Evolutionary conservation across 2,113 vertebrate genomes (phyloP).

Genomic region (Gymnarchus niloticus): DNA sequence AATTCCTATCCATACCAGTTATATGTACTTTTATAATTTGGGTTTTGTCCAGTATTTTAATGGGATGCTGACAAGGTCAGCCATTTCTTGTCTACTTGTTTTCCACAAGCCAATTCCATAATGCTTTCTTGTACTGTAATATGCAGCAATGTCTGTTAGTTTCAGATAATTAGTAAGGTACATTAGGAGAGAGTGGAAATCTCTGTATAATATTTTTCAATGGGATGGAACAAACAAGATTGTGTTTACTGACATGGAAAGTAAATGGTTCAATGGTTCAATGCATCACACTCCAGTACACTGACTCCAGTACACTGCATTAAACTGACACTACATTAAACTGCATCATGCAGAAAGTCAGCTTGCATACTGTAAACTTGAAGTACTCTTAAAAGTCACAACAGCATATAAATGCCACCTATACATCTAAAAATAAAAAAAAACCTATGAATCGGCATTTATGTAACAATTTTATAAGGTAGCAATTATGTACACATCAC

Average conservation of each 20-base stretch:
- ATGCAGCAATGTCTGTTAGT: background rate
- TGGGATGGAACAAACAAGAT: background rate
- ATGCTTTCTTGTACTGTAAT: background rate
- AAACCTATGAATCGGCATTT: background rate
- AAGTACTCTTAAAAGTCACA: background rate
- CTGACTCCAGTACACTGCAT: too few relatives aligned
- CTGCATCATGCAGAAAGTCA: background rate
- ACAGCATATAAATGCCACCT: background rate
- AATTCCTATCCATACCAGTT: too few relatives aligned
- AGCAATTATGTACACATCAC: background rate
- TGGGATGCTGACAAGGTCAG: background rate
- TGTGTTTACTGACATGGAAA: background rate
- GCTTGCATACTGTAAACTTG: background rate
- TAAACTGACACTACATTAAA: too few relatives aligned
- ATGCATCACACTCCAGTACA: too few relatives aligned
- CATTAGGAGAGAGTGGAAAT: background rate
- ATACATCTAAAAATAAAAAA: background rate
- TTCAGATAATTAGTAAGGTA: background rate
- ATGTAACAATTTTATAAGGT: background rate
- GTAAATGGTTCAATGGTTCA: too few relatives aligned
- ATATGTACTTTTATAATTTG: background rate
- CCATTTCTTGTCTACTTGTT: background rate
- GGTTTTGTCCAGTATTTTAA: background rate
- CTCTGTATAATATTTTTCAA: background rate
- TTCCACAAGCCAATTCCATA: background rate